phyloP scores from a whole-genome alignment of 2,888 invertebrate species.

The Drosophila histrio region DNA sequence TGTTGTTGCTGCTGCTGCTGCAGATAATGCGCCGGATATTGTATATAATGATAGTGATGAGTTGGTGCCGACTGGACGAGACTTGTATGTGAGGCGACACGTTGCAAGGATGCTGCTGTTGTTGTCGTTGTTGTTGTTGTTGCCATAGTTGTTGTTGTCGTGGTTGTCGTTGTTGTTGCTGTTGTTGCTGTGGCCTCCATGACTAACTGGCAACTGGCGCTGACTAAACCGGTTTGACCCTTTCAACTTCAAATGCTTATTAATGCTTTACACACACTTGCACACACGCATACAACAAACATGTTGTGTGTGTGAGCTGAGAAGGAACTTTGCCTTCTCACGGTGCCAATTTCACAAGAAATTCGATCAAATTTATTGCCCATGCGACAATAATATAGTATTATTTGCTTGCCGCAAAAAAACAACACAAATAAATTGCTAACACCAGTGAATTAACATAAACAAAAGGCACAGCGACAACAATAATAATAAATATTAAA shows the following conservation, averaged over 20 bases:
- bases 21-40: constrained; percentile 78
- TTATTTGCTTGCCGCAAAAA: constrained; percentile 25
- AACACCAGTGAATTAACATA: constrained; percentile 69
- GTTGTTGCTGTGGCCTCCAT: constrained; percentile 38
- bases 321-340: constrained; percentile 59
- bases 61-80: constrained; percentile 85
- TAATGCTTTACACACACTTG: constrained; percentile 53
- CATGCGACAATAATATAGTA: constrained; percentile 52
- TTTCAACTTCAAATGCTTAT: constrained; percentile 72
- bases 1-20: constrained; percentile 44
- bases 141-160: constrained; percentile 8
- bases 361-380: constrained; percentile 65
- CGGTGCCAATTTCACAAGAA: constrained; percentile 67
- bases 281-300: constrained; percentile 19
- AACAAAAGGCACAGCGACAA: constrained; percentile 51
- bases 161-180: not conserved
- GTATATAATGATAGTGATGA: constrained; percentile 84
- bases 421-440: constrained; percentile 51
- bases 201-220: constrained; percentile 46
- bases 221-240: constrained; percentile 81
- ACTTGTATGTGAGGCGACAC: constrained; percentile 87
- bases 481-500: constrained; percentile 6
- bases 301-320: constrained; percentile 14
- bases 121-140: constrained; percentile 33
- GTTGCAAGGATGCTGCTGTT: constrained; percentile 64